Conservation (phyloP, 2,888 invertebrate genomes). For the Drosophila mercatorum region DNA sequence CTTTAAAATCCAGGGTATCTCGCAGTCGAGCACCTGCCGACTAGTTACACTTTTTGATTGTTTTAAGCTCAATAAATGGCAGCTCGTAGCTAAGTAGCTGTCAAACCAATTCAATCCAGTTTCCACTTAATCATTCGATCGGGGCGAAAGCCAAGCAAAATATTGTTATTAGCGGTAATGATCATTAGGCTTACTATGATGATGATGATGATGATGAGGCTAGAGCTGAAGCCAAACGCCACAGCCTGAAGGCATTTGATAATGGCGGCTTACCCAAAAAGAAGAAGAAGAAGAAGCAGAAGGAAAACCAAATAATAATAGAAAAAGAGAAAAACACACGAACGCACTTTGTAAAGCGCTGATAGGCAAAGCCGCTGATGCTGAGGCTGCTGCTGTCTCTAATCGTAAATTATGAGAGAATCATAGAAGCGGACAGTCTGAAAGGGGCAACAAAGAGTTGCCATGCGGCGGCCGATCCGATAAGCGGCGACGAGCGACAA, state of each 20-base stretch:
- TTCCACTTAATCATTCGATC: slow-evolving; percentile 66
- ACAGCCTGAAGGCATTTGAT: slow-evolving; percentile 37
- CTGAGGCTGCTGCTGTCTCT: slow-evolving; percentile 1
- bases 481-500: slow-evolving; percentile 45
- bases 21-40: background rate
- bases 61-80: slow-evolving; percentile 30
- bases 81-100: slow-evolving; percentile 49
- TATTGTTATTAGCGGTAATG: slow-evolving; percentile 66
- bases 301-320: background rate
- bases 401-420: slow-evolving; percentile 75
- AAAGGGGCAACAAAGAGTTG: slow-evolving; percentile 38
- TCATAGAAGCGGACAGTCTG: slow-evolving; percentile 35
- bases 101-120: slow-evolving; percentile 50
- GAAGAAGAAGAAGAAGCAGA: background rate
- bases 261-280: slow-evolving; percentile 26
- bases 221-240: background rate
- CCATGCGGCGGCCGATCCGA: slow-evolving; percentile 45
- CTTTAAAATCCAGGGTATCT: slow-evolving; percentile 14
- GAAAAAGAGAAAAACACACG: slow-evolving; percentile 44
- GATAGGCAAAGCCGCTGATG: slow-evolving; percentile 41
- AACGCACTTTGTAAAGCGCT: slow-evolving; percentile 59
- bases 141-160: slow-evolving; percentile 68
- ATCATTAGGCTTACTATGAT: slow-evolving; percentile 5
- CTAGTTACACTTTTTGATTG: slow-evolving; percentile 2
- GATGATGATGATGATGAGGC: slow-evolving; percentile 12